phyloP scores from a whole-genome alignment of 2,113 vertebrate genomes.

The Ivindomyrus marchei region DNA sequence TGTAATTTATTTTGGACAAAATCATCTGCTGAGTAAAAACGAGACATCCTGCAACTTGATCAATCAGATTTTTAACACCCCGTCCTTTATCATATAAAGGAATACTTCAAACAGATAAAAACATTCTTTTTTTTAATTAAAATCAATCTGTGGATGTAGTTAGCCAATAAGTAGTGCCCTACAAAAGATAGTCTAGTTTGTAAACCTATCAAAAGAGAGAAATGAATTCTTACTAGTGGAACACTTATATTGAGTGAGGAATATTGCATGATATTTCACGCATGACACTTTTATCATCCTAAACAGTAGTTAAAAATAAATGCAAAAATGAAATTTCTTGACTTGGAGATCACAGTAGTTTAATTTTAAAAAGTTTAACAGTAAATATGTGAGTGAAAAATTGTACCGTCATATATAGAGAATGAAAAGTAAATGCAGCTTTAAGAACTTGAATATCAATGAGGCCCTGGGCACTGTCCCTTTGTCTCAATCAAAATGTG shows the following conservation, averaged over 20 bases:
- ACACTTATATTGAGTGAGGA: background rate
- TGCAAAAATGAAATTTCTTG: background rate
- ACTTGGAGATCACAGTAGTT: background rate
- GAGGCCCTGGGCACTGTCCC: background rate
- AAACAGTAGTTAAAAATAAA: constrained; percentile 4
- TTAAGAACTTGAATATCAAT: background rate
- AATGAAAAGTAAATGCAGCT: background rate
- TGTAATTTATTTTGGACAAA: background rate
- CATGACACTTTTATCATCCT: constrained; percentile 2
- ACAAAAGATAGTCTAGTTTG: background rate
- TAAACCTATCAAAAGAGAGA: background rate
- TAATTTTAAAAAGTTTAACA: background rate
- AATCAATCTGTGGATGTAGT: background rate
- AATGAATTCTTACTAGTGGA: background rate
- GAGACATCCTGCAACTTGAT: background rate
- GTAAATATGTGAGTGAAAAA: constrained; percentile 7
- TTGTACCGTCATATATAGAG: background rate
- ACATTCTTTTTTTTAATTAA: background rate
- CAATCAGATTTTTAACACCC: background rate
- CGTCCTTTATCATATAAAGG: background rate
- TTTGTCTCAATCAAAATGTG: constrained; percentile 17
- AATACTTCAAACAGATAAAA: background rate
- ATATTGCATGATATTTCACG: constrained; percentile 4
- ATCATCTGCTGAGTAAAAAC: background rate
- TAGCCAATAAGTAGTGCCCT: background rate